A percentile compares a stretch with the other conserved stretches of the same genome.
Conservation (phyloP, 2,888 invertebrate species). For the Plagodis dolabraria region DNA sequence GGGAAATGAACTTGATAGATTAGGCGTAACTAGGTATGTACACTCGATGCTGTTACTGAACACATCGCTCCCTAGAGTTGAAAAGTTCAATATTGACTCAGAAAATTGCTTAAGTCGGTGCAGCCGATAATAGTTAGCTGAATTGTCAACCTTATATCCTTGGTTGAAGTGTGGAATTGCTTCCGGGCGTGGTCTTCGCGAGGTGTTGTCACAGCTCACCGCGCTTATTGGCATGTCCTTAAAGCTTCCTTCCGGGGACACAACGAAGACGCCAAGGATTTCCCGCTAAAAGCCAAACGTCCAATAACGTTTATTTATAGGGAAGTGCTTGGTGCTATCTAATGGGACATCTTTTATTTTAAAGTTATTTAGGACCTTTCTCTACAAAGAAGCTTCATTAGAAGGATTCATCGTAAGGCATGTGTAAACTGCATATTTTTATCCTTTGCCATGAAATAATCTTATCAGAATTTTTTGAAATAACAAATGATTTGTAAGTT, state of each 20-base stretch:
- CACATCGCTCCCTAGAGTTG: constrained; percentile 72
- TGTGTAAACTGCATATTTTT: too few species aligned
- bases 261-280: constrained; percentile 49
- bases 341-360: constrained; percentile 22
- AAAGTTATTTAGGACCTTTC: constrained; percentile 8
- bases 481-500: too few species aligned
- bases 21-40: constrained; percentile 43
- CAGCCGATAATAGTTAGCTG: constrained; percentile 68
- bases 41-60: constrained; percentile 63
- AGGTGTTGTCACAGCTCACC: constrained; percentile 74
- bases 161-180: constrained; percentile 62
- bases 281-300: constrained; percentile 59
- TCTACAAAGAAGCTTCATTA: too few species aligned
- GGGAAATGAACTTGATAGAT: constrained; percentile 41
- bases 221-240: constrained; percentile 79
- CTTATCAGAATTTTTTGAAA: too few species aligned
- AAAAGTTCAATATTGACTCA: constrained; percentile 81
- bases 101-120: constrained; percentile 80
- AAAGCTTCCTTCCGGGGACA: constrained; percentile 70
- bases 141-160: constrained; percentile 70
- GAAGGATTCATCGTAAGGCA: too few species aligned
- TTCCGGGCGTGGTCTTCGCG: constrained; percentile 55
- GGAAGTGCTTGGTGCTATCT: constrained; percentile 20
- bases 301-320: constrained; percentile 46
- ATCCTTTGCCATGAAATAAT: too few species aligned